Evolutionary conservation across 2,888 invertebrate species (phyloP).

Genomic region (Frankliniella intonsa): DNA sequence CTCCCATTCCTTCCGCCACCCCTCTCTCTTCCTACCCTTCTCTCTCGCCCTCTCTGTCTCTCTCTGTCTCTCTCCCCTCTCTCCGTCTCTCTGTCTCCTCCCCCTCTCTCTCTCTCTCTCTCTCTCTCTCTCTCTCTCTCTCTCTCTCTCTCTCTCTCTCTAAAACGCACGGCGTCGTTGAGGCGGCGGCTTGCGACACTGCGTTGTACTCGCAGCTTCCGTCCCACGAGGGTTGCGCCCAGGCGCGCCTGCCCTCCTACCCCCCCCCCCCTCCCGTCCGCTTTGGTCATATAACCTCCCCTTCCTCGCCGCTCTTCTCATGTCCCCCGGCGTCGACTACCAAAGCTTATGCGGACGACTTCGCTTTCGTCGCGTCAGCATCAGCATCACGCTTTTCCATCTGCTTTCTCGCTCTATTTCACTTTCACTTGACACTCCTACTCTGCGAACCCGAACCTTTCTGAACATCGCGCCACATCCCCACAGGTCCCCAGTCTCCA

Average conservation of each 20-base stretch:
- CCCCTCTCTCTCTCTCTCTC: not conserved
- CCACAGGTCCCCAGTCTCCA: no score
- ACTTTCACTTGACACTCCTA: not conserved
- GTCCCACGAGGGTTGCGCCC: not conserved
- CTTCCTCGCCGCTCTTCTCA: not conserved
- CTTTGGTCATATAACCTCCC: not conserved
- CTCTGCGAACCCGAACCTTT: no score
- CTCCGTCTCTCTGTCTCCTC: no score
- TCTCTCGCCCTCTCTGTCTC: not conserved
- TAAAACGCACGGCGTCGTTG: not conserved
- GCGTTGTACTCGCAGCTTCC: not conserved
- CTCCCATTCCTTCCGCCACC: not conserved
- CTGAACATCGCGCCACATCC: no score
- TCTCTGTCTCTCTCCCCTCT: no score
- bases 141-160: not conserved
- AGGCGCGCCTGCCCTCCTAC: not conserved
- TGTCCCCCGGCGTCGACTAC: not conserved
- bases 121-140: not conserved
- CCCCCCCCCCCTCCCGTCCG: not conserved
- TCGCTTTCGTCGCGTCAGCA: not conserved
- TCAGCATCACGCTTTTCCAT: not conserved
- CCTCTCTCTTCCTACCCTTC: not conserved
- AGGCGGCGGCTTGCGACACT: not conserved
- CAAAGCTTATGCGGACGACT: no score
- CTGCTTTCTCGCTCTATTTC: not conserved